A percentile compares a stretch with the other conserved stretches of the same genome.
These are phyloP conservation scores for Cebuella pygmaea DNA, from an alignment of 2,797 vertebrate species.

Conservation along the genomic window DNA sequence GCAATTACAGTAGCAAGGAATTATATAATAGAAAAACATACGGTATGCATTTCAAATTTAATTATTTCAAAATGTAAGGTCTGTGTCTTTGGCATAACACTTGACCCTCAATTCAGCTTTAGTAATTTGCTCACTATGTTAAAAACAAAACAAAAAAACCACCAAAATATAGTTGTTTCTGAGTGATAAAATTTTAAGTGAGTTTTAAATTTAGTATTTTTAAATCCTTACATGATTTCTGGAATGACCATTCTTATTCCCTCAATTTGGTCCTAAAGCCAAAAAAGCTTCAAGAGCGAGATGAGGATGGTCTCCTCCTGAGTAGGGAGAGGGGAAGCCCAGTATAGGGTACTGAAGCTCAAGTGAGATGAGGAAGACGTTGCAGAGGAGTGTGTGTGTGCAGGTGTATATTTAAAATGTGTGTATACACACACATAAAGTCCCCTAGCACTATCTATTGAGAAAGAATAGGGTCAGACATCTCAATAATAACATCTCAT, in stretches of 20 bases:
- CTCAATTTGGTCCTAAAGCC: background rate
- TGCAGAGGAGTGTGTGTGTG: background rate
- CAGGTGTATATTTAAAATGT: background rate
- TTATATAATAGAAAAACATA: conserved; percentile 36
- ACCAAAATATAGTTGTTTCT: conserved; percentile 19
- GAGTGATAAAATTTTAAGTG: background rate
- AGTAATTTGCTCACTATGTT: conserved; percentile 27
- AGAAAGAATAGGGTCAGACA: background rate
- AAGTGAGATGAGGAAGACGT: background rate
- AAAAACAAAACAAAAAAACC: background rate
- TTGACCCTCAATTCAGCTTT: conserved; percentile 42
- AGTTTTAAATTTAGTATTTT: conserved; percentile 47
- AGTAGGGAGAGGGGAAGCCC: background rate
- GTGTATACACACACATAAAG: background rate
- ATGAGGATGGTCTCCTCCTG: background rate
- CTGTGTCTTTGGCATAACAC: background rate
- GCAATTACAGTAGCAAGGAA: conserved; percentile 31
- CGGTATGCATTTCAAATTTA: conserved; percentile 32
- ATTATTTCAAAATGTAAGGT: conserved; percentile 48
- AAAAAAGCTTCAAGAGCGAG: conserved; percentile 4
- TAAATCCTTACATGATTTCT: conserved; percentile 26
- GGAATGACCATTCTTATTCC: background rate
- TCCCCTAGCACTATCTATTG: background rate
- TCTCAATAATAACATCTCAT: background rate
- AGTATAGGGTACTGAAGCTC: background rate